Evolutionary conservation across 2,113 vertebrate genomes (phyloP).

Genomic region (Lucifuga dentata): DNA sequence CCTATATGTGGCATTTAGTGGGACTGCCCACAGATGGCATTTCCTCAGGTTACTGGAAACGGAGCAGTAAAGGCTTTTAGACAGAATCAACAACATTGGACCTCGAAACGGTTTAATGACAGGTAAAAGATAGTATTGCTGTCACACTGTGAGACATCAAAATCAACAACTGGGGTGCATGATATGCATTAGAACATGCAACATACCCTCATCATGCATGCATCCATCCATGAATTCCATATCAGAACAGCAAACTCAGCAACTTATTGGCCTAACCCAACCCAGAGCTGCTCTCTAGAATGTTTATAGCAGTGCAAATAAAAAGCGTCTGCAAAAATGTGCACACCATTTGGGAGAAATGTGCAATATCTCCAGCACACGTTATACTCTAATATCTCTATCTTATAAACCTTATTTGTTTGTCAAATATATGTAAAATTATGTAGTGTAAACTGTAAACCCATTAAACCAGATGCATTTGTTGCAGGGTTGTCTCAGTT

Average conservation of each 20-base stretch:
- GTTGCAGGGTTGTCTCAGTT: too few relatives aligned
- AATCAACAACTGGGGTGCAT: background rate
- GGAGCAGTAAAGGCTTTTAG: conserved; percentile 49
- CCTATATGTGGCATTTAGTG: conserved; percentile 77
- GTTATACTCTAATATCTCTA: background rate
- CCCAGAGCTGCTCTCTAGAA: background rate
- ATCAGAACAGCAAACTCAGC: too few relatives aligned
- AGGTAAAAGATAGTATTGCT: background rate
- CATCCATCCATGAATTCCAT: too few relatives aligned
- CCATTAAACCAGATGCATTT: too few relatives aligned
- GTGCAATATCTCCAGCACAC: too few relatives aligned
- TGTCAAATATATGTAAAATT: too few relatives aligned
- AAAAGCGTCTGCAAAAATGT: conserved; percentile 3
- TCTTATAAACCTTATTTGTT: too few relatives aligned
- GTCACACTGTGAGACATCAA: too few relatives aligned
- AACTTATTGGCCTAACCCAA: too few relatives aligned
- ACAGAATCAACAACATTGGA: conserved; percentile 28
- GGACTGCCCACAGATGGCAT: conserved; percentile 83
- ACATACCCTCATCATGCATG: too few relatives aligned
- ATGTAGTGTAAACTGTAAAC: too few relatives aligned
- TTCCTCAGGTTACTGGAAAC: conserved; percentile 83
- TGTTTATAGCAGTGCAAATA: background rate
- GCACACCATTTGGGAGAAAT: background rate
- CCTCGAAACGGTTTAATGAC: conserved; percentile 47
- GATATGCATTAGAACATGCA: background rate